Conservation (phyloP, 2,113 vertebrate genomes). For the Aramus guarauna region DNA sequence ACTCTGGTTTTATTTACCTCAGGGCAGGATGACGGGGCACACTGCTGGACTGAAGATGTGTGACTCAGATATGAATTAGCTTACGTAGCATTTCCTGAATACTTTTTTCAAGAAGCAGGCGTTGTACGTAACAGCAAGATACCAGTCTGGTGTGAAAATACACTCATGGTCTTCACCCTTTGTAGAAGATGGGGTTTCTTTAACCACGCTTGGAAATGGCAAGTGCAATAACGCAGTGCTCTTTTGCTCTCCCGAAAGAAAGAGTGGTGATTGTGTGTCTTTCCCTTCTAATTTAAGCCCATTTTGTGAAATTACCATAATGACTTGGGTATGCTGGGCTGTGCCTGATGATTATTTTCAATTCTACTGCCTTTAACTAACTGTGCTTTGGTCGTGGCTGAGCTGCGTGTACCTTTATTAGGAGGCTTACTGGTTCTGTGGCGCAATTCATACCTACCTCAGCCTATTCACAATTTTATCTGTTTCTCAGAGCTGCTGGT, state of each 20-base stretch:
- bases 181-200: background rate
- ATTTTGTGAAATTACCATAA: background rate
- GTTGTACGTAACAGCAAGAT: rapidly evolving
- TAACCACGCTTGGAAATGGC: background rate
- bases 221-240: background rate
- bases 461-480: background rate
- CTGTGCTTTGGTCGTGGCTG: background rate
- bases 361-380: background rate
- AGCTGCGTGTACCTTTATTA: background rate
- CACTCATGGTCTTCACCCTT: background rate
- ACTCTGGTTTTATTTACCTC: background rate
- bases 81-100: background rate
- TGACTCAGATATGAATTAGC: background rate
- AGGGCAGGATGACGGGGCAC: background rate
- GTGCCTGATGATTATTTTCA: background rate
- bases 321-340: background rate
- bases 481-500: background rate
- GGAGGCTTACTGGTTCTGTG: background rate
- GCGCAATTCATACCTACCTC: background rate
- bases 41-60: background rate
- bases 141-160: background rate
- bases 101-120: background rate
- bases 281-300: background rate
- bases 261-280: background rate
- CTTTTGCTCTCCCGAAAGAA: background rate